phyloP scores from a whole-genome alignment of 2,113 vertebrate genomes.

The Xenopus tropicalis region DNA sequence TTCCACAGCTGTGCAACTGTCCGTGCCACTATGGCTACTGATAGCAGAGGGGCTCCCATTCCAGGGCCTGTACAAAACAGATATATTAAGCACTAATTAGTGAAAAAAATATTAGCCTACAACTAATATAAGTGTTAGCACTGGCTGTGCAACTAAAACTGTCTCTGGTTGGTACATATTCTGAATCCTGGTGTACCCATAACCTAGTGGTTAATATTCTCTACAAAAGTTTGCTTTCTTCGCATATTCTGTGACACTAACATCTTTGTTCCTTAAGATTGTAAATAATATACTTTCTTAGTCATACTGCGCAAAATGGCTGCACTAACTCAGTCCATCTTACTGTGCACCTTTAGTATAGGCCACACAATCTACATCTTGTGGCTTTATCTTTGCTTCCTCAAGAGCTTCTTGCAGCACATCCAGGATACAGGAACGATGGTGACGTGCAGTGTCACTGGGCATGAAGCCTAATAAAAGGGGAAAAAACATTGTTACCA shows the following conservation, averaged over 20 bases:
- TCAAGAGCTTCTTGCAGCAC: slow-evolving; percentile 78
- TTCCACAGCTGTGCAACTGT: slow-evolving; percentile 85
- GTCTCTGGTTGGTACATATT: no score
- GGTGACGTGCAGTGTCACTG: slow-evolving; percentile 81
- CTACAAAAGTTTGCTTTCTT: no score
- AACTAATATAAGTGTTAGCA: no score
- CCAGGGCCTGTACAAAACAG: slow-evolving; percentile 71
- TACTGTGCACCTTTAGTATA: slow-evolving; percentile 78
- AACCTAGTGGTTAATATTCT: no score
- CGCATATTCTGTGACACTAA: no score
- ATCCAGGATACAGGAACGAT: slow-evolving; percentile 73
- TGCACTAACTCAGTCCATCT: background rate
- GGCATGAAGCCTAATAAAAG: slow-evolving; percentile 76
- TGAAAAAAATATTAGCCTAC: background rate
- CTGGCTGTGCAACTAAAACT: no score
- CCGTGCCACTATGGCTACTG: slow-evolving; percentile 78
- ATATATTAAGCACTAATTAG: no score
- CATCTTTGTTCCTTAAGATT: no score
- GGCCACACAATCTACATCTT: slow-evolving; percentile 81
- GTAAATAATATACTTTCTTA: no score
- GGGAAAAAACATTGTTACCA: background rate
- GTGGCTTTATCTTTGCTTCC: slow-evolving; percentile 68
- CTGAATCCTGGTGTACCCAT: no score
- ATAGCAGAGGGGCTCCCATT: slow-evolving; percentile 85
- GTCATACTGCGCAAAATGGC: no score